Evolutionary conservation across 1,140 invertebrate genomes (phyloP).

Genomic region (Rhyacophila brunnea): DNA sequence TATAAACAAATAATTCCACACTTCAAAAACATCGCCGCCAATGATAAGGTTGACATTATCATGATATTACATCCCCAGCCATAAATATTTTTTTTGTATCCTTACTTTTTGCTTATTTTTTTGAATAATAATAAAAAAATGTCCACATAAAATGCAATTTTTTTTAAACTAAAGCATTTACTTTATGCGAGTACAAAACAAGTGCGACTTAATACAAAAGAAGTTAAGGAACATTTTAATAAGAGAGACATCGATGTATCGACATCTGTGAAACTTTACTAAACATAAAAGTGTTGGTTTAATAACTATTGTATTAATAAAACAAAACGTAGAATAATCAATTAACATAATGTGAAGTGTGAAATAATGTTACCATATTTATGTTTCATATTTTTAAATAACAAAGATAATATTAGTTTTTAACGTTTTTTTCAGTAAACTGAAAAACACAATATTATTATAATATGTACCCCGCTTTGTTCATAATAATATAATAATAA

Average conservation of each 20-base stretch:
- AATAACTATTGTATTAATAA: conserved; percentile 1
- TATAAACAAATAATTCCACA: too few species aligned
- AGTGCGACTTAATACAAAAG: conserved; percentile 29
- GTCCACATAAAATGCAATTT: background rate
- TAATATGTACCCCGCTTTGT: background rate
- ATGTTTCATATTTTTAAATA: conserved; percentile 27
- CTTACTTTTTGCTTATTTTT: background rate
- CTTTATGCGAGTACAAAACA: conserved; percentile 31
- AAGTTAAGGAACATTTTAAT: conserved; percentile 2
- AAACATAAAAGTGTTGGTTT: background rate
- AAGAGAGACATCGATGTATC: background rate
- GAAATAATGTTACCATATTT: conserved; percentile 35
- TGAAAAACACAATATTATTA: background rate
- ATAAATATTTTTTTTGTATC: background rate
- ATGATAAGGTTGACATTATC: background rate
- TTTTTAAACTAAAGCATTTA: background rate
- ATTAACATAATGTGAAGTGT: conserved; percentile 26
- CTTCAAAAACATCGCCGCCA: too few species aligned
- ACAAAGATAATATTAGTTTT: background rate
- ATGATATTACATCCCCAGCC: background rate
- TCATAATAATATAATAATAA: background rate
- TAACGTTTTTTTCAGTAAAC: background rate
- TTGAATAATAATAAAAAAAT: background rate
- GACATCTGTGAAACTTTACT: background rate
- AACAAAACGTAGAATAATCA: conserved; percentile 13